Evolutionary conservation across 2,888 invertebrate genomes (phyloP).

Genomic region (Galerucella pusilla): DNA sequence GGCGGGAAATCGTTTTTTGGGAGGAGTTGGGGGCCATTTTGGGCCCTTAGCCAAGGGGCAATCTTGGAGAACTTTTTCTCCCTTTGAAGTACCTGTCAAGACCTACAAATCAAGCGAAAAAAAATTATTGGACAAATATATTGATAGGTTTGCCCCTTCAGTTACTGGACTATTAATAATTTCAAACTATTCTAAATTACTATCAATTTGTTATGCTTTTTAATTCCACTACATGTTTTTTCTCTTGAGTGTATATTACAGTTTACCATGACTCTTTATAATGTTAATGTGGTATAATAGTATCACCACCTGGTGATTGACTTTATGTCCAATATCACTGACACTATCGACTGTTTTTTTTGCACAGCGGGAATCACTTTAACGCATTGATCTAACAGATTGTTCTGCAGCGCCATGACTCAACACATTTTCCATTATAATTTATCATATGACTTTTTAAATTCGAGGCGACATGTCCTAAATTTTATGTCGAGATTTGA

Average conservation of each 20-base stretch:
- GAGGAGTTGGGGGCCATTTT: too few species aligned
- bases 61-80: too few species aligned
- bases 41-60: too few species aligned
- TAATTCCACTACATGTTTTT: constrained; percentile 8
- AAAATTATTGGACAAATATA: too few species aligned
- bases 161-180: too few species aligned
- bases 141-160: too few species aligned
- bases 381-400: constrained; percentile 50
- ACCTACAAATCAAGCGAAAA: too few species aligned
- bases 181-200: background rate
- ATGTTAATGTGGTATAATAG: constrained; percentile 57
- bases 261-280: constrained; percentile 49
- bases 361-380: constrained; percentile 51
- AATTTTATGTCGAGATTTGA: constrained; percentile 25
- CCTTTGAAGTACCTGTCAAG: too few species aligned
- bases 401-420: constrained; percentile 45
- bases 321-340: constrained; percentile 54
- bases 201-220: background rate
- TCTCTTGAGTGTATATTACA: constrained; percentile 28
- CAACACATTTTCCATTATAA: constrained; percentile 47
- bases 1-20: too few species aligned
- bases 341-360: constrained; percentile 50
- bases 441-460: constrained; percentile 49
- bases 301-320: constrained; percentile 59
- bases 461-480: constrained; percentile 27